These are phyloP conservation scores for Endotricha flammealis DNA, from an alignment of 2,888 invertebrate species.

Conservation along the genomic window DNA sequence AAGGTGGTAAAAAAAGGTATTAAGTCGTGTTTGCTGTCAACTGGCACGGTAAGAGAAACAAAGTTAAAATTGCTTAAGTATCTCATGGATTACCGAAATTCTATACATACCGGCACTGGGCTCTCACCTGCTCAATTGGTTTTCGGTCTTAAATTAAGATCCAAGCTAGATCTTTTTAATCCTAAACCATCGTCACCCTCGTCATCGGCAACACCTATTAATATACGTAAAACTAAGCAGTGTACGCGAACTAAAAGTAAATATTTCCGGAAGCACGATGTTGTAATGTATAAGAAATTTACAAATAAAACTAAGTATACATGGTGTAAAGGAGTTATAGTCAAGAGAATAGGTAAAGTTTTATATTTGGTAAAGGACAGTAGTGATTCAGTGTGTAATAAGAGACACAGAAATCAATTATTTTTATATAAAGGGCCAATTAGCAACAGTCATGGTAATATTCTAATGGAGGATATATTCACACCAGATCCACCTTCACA, in stretches of 20 bases:
- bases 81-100: slow-evolving; percentile 23
- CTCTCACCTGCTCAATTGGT: slow-evolving; percentile 19
- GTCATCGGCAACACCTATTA: slow-evolving; percentile 10
- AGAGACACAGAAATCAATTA: slow-evolving; percentile 13
- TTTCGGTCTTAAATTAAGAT: slow-evolving; percentile 15
- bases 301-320: slow-evolving; percentile 6
- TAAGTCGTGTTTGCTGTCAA: slow-evolving; percentile 16
- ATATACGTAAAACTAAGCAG: too few relatives aligned
- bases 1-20: slow-evolving; percentile 28
- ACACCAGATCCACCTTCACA: too few relatives aligned
- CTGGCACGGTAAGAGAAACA: slow-evolving; percentile 2
- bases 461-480: too few relatives aligned
- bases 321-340: slow-evolving; percentile 16
- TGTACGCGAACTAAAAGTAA: too few relatives aligned
- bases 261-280: too few relatives aligned
- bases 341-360: slow-evolving; percentile 12
- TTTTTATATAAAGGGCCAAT: too few relatives aligned
- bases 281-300: slow-evolving; percentile 12
- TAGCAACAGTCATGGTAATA: too few relatives aligned
- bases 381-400: neutral
- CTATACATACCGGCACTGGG: slow-evolving; percentile 16
- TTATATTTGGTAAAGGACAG: slow-evolving; percentile 12
- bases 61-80: slow-evolving; percentile 18
- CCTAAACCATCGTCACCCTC: slow-evolving; percentile 9
- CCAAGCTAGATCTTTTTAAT: slow-evolving; percentile 17